phyloP scores from a whole-genome alignment of 2,888 invertebrate genomes.

The Acanthosepion lycidas region DNA sequence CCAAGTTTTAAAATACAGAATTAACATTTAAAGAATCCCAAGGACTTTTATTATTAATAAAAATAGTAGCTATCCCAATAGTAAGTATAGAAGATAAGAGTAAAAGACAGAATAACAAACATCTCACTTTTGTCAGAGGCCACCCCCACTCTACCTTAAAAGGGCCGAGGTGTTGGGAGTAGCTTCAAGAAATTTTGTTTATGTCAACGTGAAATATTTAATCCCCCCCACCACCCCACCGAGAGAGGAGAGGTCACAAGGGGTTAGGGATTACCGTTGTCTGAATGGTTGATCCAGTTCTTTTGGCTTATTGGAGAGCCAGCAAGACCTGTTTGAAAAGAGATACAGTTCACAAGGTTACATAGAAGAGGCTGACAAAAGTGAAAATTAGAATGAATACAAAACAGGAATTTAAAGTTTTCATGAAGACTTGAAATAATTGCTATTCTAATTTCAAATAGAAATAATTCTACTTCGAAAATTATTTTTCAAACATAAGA shows the following conservation, averaged over 20 bases:
- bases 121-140: not conserved
- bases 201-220: not conserved
- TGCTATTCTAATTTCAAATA: not conserved
- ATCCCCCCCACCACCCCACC: too few species aligned
- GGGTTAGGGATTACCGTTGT: not conserved
- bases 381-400: not conserved
- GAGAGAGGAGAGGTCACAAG: not conserved
- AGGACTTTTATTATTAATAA: too few species aligned
- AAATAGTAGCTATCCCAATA: too few species aligned
- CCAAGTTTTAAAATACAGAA: not conserved
- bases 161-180: not conserved
- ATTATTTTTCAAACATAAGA: not conserved
- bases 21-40: not conserved
- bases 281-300: slow-evolving; percentile 23
- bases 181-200: not conserved
- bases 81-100: too few species aligned
- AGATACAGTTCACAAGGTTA: not conserved
- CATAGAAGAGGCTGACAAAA: not conserved
- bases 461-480: not conserved
- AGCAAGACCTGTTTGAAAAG: not conserved
- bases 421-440: not conserved
- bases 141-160: not conserved
- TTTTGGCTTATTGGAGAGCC: slow-evolving; percentile 10
- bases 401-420: not conserved
- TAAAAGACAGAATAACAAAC: not conserved